Conservation (phyloP, 2,797 vertebrate species). For the Siniperca scherzeri region DNA sequence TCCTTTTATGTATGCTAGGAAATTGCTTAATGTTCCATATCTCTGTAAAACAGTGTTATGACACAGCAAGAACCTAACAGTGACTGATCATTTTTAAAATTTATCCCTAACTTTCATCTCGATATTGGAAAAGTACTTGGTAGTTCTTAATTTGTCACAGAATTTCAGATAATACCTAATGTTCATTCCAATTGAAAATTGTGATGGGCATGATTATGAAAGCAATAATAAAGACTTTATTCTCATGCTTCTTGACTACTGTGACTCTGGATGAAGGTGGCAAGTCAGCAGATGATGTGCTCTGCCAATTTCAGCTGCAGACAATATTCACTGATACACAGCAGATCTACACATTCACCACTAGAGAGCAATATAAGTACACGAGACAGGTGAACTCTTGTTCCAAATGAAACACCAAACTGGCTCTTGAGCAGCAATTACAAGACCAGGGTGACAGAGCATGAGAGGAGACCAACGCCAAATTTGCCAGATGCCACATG, state of each 20-base stretch:
- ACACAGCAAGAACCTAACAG: not conserved
- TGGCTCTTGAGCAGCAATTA: not conserved
- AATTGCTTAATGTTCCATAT: constrained; percentile 28
- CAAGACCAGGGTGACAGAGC: not conserved
- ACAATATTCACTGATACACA: not conserved
- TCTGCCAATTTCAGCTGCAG: not conserved
- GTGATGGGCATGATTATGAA: constrained; percentile 50
- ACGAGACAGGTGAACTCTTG: not conserved
- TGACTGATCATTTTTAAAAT: constrained; percentile 5
- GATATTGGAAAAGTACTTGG: not conserved
- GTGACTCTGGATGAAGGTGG: not conserved
- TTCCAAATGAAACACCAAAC: not conserved
- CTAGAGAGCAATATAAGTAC: constrained; percentile 44
- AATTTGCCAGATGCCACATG: not conserved
- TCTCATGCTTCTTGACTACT: not conserved
- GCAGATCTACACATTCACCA: constrained; percentile 35
- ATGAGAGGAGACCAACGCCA: not conserved
- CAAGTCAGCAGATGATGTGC: not conserved
- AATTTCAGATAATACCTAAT: constrained; percentile 33
- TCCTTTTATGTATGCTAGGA: constrained; percentile 14
- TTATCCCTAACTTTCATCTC: not conserved
- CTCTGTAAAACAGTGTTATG: constrained; percentile 28
- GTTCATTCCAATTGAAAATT: constrained; percentile 56
- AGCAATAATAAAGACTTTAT: constrained; percentile 69
- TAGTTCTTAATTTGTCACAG: constrained; percentile 30